Percentiles rank a stretch among this genome's conserved stretches.
phyloP scores from a whole-genome alignment of 2,797 vertebrate species.

The Tokudaia tokunoshimensis region DNA sequence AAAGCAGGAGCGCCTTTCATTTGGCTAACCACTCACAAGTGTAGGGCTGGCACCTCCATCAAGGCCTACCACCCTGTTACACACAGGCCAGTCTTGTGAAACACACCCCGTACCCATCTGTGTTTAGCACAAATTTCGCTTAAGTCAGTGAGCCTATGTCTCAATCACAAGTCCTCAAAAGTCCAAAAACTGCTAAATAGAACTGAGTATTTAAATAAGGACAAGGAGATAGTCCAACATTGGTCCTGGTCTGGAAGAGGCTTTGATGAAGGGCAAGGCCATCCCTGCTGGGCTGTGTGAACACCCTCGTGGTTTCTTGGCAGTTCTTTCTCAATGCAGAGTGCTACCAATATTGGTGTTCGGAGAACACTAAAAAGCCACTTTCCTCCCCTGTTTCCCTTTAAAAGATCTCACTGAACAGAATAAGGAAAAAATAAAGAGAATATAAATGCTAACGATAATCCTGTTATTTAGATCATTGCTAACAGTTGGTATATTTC shows the following conservation, averaged over 20 bases:
- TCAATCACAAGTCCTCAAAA: neutral
- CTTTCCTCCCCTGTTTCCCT: neutral
- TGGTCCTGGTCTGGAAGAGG: neutral
- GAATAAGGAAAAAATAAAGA: slow-evolving; percentile 39
- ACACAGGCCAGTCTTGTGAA: slow-evolving; percentile 14
- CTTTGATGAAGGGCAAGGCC: neutral
- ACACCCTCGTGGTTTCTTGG: neutral
- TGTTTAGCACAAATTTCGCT: slow-evolving; percentile 7
- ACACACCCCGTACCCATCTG: neutral
- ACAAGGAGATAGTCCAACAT: neutral
- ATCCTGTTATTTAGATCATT: neutral
- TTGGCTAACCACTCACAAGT: neutral
- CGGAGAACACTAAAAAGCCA: neutral
- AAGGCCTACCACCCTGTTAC: neutral
- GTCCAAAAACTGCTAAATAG: slow-evolving; percentile 6
- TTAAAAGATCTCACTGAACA: neutral
- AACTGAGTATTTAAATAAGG: slow-evolving; percentile 17
- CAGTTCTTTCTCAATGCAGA: neutral
- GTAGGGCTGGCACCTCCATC: neutral
- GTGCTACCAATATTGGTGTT: neutral
- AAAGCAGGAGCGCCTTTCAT: neutral
- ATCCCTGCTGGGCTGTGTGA: neutral
- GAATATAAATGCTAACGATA: neutral
- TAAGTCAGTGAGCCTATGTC: neutral
- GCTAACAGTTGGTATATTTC: neutral